phyloP scores from a whole-genome alignment of 2,113 vertebrate species.

The Misgurnus anguillicaudatus region DNA sequence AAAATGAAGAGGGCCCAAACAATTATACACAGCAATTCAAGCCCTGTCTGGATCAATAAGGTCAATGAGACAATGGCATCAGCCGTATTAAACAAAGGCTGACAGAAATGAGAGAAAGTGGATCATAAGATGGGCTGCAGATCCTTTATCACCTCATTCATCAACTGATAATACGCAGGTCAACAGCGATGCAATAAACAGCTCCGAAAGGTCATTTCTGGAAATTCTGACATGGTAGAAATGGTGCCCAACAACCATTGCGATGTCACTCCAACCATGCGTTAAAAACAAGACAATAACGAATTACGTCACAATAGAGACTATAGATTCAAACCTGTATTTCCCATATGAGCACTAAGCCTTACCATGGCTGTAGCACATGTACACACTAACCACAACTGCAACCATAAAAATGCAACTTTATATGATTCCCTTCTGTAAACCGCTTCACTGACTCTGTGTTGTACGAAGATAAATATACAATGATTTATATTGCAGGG shows the following conservation, averaged over 20 bases:
- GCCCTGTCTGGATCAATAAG: constrained; percentile 21
- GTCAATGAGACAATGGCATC: constrained; percentile 33
- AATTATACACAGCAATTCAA: constrained; percentile 48
- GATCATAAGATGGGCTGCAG: constrained; percentile 13
- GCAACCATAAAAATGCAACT: too few species aligned
- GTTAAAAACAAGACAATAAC: background rate
- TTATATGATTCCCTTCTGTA: too few species aligned
- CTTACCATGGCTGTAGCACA: too few species aligned
- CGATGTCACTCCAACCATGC: background rate
- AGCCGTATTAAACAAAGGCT: constrained; percentile 30
- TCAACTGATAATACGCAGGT: constrained; percentile 31
- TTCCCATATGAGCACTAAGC: too few species aligned
- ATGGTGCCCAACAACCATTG: background rate
- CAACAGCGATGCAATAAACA: constrained; percentile 14
- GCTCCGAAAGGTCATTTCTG: constrained; percentile 24
- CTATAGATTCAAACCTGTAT: too few species aligned
- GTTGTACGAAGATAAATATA: background rate
- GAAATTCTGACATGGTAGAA: constrained; percentile 15
- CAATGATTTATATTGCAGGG: background rate
- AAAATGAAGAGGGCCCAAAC: constrained; percentile 34
- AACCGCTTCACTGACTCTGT: too few species aligned
- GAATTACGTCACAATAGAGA: too few species aligned
- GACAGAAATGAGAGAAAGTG: constrained; percentile 8
- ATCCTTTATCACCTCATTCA: constrained; percentile 31
- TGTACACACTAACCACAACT: too few species aligned